A percentile compares a stretch with the other conserved stretches of the same genome.
Conservation (phyloP, 2,888 invertebrate species). For the Chrysolina oricalcia region DNA sequence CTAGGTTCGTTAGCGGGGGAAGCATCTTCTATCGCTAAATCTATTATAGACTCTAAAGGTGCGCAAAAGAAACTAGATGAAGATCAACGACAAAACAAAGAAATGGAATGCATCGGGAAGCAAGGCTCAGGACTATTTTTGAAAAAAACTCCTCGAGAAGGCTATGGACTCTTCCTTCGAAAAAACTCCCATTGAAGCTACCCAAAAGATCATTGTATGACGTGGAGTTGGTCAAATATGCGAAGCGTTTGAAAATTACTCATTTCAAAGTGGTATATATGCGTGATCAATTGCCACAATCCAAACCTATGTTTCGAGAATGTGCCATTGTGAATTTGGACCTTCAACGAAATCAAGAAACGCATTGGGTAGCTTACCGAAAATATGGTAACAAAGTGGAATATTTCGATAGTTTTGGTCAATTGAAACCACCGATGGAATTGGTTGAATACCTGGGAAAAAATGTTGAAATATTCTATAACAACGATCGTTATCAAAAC, state of each 20-base stretch:
- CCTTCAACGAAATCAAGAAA: too few relatives aligned
- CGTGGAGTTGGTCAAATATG: too few relatives aligned
- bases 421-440: background rate
- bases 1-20: conserved; percentile 59
- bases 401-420: too few relatives aligned
- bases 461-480: too few relatives aligned
- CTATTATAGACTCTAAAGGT: conserved; percentile 62
- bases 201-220: conserved; percentile 47
- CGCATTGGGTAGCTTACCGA: too few relatives aligned
- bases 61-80: conserved; percentile 63
- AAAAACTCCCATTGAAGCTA: conserved; percentile 49
- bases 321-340: too few relatives aligned
- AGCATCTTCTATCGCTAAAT: conserved; percentile 63
- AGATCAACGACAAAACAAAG: conserved; percentile 63
- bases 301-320: too few relatives aligned
- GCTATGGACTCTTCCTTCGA: conserved; percentile 50
- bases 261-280: too few relatives aligned
- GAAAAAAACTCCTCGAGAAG: conserved; percentile 55
- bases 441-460: background rate
- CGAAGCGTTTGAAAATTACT: too few relatives aligned
- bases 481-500: too few relatives aligned
- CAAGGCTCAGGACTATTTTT: conserved; percentile 63
- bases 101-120: conserved; percentile 65
- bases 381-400: too few relatives aligned
- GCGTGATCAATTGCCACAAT: too few relatives aligned